Conservation (phyloP, 2,797 vertebrate genomes). For the Heliangelus exortis region DNA sequence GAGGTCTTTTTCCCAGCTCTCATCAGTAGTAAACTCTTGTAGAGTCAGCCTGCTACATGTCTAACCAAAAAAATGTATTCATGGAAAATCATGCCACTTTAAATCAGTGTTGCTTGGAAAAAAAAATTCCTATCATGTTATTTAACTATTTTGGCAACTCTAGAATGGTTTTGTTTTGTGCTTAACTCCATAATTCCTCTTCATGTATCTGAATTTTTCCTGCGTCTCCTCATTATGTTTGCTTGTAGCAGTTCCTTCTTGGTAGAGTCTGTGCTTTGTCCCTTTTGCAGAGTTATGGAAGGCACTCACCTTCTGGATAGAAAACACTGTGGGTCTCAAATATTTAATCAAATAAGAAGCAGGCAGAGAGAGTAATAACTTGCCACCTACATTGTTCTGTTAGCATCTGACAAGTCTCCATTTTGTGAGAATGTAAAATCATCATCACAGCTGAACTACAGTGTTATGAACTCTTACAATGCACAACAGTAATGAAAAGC, state of each 20-base stretch:
- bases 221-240: slow-evolving; percentile 3
- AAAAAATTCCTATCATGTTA: background rate
- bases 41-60: background rate
- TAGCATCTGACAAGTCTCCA: background rate
- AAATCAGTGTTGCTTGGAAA: background rate
- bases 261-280: background rate
- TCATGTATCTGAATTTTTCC: background rate
- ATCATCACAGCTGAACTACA: background rate
- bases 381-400: background rate
- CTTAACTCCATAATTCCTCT: background rate
- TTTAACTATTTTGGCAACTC: background rate
- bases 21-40: background rate
- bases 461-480: background rate
- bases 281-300: background rate
- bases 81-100: background rate
- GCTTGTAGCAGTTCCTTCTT: background rate
- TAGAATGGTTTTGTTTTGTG: background rate
- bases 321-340: background rate
- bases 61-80: background rate
- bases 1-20: background rate
- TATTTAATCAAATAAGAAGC: background rate
- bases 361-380: background rate
- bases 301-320: background rate
- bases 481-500: background rate
- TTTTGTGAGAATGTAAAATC: background rate